phyloP scores from a whole-genome alignment of 2,888 invertebrate species.

The Imbricaverruca yamaguchii region DNA sequence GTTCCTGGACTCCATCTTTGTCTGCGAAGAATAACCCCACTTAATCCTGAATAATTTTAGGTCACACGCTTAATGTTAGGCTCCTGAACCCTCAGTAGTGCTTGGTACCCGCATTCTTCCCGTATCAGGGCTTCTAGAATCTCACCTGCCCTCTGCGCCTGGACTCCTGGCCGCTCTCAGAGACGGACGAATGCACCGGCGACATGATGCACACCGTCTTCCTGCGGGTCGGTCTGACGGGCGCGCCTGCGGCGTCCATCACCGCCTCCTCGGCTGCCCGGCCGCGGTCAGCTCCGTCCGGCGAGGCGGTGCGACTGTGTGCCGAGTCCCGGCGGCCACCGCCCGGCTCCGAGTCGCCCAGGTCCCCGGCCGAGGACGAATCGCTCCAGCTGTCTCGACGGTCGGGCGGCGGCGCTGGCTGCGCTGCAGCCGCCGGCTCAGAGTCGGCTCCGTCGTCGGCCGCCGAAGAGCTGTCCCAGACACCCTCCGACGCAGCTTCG shows the following conservation, averaged over 20 bases:
- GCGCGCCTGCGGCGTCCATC: neutral
- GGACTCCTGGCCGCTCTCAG: neutral
- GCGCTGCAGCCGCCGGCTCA: neutral
- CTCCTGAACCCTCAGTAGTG: too few relatives aligned
- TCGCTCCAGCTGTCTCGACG: neutral
- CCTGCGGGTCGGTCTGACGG: neutral
- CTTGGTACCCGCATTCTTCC: too few relatives aligned
- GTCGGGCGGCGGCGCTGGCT: too few relatives aligned
- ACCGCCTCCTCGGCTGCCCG: neutral
- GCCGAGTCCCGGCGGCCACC: too few relatives aligned
- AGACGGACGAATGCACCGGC: neutral
- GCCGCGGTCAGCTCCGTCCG: too few relatives aligned
- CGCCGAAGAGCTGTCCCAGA: slow-evolving; percentile 9
- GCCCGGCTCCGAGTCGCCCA: neutral
- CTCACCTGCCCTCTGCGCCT: neutral
- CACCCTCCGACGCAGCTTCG: neutral
- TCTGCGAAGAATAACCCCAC: too few relatives aligned
- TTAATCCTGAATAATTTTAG: too few relatives aligned
- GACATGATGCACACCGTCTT: neutral
- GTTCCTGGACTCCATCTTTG: too few relatives aligned
- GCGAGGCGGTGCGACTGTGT: too few relatives aligned
- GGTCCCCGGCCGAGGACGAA: neutral
- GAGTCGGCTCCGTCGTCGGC: neutral
- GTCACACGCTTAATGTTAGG: too few relatives aligned
- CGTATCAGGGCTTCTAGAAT: too few relatives aligned